A percentile compares a stretch with the other conserved stretches of the same genome.
Conservation (phyloP, 2,888 invertebrate species). For the Apotomis capreana region DNA sequence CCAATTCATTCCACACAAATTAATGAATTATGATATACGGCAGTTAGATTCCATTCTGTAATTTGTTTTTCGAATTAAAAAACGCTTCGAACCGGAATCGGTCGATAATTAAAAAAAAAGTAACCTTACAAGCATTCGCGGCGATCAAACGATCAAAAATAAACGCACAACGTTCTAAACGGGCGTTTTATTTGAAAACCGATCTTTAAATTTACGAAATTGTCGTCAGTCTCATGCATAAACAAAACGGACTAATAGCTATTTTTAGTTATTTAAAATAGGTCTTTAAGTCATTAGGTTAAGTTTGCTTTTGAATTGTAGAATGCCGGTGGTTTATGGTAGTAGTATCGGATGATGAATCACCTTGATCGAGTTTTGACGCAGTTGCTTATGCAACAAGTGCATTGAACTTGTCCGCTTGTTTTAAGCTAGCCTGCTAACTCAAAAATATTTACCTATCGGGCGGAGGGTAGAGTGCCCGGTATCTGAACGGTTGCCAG, state of each 20-base stretch:
- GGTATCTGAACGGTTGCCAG: slow-evolving; percentile 1
- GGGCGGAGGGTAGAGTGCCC: slow-evolving; percentile 42
- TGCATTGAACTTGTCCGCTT: slow-evolving; percentile 60
- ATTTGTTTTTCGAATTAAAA: slow-evolving; percentile 39
- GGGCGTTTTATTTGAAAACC: slow-evolving; percentile 36
- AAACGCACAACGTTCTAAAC: slow-evolving; percentile 35
- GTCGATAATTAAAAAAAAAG: slow-evolving; percentile 27
- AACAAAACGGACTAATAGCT: slow-evolving; percentile 12
- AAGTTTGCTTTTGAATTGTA: slow-evolving; percentile 32
- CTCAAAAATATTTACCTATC: slow-evolving; percentile 69
- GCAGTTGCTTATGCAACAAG: slow-evolving; percentile 73
- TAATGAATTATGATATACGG: slow-evolving; percentile 62
- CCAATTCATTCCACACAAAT: slow-evolving; percentile 53
- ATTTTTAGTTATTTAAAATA: slow-evolving; percentile 12
- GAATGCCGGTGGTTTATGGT: slow-evolving; percentile 43
- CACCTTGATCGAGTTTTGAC: slow-evolving; percentile 78
- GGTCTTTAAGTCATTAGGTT: slow-evolving; percentile 31
- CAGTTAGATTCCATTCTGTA: slow-evolving; percentile 31
- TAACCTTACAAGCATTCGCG: slow-evolving; percentile 15
- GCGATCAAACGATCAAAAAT: slow-evolving; percentile 38
- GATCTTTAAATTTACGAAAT: slow-evolving; percentile 38
- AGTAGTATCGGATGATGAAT: slow-evolving; percentile 56
- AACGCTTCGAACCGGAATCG: slow-evolving; percentile 19
- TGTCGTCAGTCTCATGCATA: slow-evolving; percentile 13
- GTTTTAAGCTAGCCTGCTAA: slow-evolving; percentile 51